phyloP scores from a whole-genome alignment of 2,113 vertebrate species.

The Natator depressus region DNA sequence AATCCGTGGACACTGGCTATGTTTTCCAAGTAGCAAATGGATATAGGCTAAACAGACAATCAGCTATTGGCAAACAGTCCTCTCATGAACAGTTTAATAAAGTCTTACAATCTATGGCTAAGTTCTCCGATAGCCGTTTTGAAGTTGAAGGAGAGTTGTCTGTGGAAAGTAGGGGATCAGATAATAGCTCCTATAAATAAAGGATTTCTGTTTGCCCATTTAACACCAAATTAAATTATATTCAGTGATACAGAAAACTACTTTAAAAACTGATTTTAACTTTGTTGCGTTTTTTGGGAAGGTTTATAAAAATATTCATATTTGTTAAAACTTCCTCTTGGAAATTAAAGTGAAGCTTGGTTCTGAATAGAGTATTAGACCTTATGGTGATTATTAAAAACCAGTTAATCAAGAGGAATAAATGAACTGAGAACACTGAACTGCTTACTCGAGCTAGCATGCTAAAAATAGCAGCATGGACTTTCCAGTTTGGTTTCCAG shows the following conservation, averaged over 20 bases:
- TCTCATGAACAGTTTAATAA: slow-evolving; percentile 28
- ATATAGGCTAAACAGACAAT: slow-evolving; percentile 76
- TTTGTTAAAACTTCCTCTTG: not conserved
- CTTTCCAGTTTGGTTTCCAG: not conserved
- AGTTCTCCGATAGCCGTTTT: slow-evolving; percentile 36
- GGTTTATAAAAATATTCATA: not conserved
- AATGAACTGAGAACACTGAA: slow-evolving; percentile 13
- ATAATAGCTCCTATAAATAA: not conserved
- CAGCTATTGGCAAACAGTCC: slow-evolving; percentile 69
- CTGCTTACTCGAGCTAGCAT: not conserved
- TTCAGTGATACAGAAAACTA: not conserved
- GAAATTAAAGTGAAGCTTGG: not conserved
- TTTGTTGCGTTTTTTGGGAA: not conserved
- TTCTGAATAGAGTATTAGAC: not conserved
- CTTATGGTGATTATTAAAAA: not conserved
- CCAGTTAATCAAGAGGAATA: slow-evolving; percentile 1
- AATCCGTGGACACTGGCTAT: slow-evolving; percentile 70
- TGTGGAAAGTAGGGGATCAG: not conserved
- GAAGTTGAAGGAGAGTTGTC: slow-evolving; percentile 10
- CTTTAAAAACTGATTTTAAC: not conserved
- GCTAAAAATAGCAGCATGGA: not conserved
- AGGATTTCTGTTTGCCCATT: not conserved
- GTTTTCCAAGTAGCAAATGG: slow-evolving; percentile 71
- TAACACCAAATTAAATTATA: not conserved
- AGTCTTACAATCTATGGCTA: slow-evolving; percentile 37